A percentile compares a stretch with the other conserved stretches of the same genome.
phyloP scores from a whole-genome alignment of 1,140 invertebrate species.

The Bombus superbus region DNA sequence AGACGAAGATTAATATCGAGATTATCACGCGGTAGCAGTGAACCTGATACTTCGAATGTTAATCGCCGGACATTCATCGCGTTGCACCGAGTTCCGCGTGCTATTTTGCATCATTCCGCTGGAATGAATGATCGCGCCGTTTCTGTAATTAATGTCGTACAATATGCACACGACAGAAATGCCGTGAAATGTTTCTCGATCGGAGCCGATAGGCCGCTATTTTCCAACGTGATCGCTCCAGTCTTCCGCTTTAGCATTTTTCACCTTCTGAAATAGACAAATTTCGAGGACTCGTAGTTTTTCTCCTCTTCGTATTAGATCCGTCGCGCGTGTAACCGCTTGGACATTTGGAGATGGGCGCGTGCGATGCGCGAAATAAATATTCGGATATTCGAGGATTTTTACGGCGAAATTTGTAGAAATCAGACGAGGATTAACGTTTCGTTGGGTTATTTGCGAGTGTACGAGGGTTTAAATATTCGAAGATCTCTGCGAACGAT shows the following conservation, averaged over 20 bases:
- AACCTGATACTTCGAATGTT: constrained; percentile 49
- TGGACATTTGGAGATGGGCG: background rate
- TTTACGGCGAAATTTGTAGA: too few species aligned
- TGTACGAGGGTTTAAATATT: too few species aligned
- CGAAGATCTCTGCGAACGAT: too few species aligned
- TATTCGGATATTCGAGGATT: too few species aligned
- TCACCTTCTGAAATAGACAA: background rate
- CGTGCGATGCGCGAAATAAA: too few species aligned
- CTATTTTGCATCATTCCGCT: constrained; percentile 33
- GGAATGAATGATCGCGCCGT: constrained; percentile 51
- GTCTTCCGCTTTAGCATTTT: background rate
- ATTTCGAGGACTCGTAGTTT: background rate
- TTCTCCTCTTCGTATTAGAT: background rate
- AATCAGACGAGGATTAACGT: too few species aligned
- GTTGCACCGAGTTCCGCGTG: constrained; percentile 33
- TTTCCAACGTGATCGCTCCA: background rate
- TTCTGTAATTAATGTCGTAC: constrained; percentile 31
- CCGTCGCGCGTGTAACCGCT: background rate
- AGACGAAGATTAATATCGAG: constrained; percentile 64
- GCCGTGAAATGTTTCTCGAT: background rate
- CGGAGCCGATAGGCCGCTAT: background rate
- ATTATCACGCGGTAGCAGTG: constrained; percentile 52
- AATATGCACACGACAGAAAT: background rate
- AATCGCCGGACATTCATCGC: constrained; percentile 39
- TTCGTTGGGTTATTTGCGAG: too few species aligned